These are phyloP conservation scores for Oceanites oceanicus DNA, from an alignment of 2,113 vertebrate species.

Conservation along the genomic window DNA sequence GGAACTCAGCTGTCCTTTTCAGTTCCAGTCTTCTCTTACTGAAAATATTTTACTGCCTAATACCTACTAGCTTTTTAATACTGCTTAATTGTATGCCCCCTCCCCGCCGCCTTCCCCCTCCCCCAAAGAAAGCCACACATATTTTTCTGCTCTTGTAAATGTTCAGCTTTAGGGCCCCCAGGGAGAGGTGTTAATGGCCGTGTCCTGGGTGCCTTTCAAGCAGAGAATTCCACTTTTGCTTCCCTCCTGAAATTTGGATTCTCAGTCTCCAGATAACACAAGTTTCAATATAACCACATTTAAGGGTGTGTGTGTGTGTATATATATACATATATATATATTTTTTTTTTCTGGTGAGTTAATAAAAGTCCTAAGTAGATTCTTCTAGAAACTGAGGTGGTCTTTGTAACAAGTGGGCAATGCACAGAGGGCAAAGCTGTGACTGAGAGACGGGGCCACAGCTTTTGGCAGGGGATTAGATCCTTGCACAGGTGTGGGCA, in stretches of 20 bases:
- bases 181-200: neutral
- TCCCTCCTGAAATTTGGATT: neutral
- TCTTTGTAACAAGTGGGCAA: neutral
- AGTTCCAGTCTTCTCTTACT: neutral
- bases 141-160: neutral
- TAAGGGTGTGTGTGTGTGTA: neutral
- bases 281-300: neutral
- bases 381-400: neutral
- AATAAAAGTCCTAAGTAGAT: neutral
- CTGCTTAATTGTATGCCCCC: neutral
- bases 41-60: neutral
- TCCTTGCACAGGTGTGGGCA: neutral
- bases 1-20: slow-evolving; percentile 7
- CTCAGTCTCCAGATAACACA: neutral
- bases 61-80: neutral
- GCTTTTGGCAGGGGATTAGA: neutral
- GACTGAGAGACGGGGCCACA: neutral
- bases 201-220: neutral
- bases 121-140: neutral
- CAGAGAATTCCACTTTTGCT: slow-evolving; percentile 3
- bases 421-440: neutral
- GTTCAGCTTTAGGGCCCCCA: neutral
- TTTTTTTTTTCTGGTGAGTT: neutral
- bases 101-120: too few relatives aligned
- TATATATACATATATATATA: neutral